Evolutionary conservation across 2,797 vertebrate species (phyloP).

Genomic region (Gambusia yucatana): DNA sequence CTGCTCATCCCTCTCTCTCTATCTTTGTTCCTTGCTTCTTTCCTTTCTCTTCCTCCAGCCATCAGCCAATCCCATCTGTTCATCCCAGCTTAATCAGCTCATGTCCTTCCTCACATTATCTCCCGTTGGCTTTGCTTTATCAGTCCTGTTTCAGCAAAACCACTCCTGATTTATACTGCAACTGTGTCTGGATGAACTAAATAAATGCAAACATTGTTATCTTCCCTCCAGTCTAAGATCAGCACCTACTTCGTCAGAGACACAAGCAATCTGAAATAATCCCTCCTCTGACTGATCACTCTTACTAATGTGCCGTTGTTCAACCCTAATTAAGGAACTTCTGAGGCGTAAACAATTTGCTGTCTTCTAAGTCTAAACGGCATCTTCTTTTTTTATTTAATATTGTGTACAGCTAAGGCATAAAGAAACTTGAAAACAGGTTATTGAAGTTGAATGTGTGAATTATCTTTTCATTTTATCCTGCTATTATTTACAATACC

Average conservation of each 20-base stretch:
- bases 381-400: neutral
- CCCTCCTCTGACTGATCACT: conserved; percentile 4
- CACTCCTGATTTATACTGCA: conserved; percentile 22
- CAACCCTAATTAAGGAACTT: conserved; percentile 23
- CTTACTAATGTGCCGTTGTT: conserved; percentile 6
- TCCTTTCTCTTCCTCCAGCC: conserved; percentile 41
- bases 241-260: conserved; percentile 5
- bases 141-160: conserved; percentile 29
- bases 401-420: conserved; percentile 33
- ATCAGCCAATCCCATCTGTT: conserved; percentile 58
- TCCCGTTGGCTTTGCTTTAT: conserved; percentile 12
- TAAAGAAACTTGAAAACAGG: conserved; percentile 19
- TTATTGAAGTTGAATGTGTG: neutral
- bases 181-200: conserved; percentile 21
- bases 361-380: conserved; percentile 12
- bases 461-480: neutral
- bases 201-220: conserved; percentile 29
- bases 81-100: conserved; percentile 36
- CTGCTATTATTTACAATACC: neutral
- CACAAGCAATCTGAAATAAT: conserved; percentile 3
- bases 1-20: conserved; percentile 3
- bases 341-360: conserved; percentile 18
- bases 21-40: conserved; percentile 34
- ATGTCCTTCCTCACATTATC: conserved; percentile 4
- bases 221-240: neutral